Evolutionary conservation across 2,888 invertebrate species (phyloP).

Genomic region (Conus canariensis): DNA sequence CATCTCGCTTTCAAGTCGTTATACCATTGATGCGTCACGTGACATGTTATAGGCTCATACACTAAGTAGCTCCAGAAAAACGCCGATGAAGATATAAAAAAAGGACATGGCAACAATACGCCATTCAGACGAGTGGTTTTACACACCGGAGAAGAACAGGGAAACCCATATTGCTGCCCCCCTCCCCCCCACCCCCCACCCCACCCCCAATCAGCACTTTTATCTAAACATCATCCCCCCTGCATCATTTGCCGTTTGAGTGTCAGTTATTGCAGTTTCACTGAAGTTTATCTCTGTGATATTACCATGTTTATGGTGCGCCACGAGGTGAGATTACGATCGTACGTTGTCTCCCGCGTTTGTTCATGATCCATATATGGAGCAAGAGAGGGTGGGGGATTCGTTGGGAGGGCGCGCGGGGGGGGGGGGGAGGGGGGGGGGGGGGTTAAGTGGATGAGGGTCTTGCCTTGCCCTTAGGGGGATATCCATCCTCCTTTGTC

Average conservation of each 20-base stretch:
- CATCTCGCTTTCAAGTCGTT: too few relatives aligned
- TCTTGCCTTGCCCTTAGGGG: too few relatives aligned
- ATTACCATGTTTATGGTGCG: neutral
- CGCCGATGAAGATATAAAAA: neutral
- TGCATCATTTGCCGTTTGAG: neutral
- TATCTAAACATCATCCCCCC: neutral
- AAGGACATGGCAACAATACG: neutral
- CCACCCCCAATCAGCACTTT: neutral
- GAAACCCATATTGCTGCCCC: neutral
- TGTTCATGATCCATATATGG: neutral
- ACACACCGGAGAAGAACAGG: neutral
- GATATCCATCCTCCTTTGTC: too few relatives aligned
- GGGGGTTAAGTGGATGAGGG: too few relatives aligned
- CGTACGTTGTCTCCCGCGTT: neutral
- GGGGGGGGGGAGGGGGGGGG: too few relatives aligned
- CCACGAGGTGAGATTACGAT: neutral
- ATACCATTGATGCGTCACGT: too few relatives aligned
- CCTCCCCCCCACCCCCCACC: neutral
- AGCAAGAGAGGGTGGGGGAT: too few relatives aligned
- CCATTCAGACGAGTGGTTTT: neutral
- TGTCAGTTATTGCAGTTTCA: neutral
- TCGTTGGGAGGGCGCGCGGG: too few relatives aligned
- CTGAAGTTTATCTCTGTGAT: neutral
- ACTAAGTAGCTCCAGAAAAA: too few relatives aligned
- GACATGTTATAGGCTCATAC: too few relatives aligned